Percentiles rank a stretch among this genome's conserved stretches.
Evolutionary conservation across 2,888 invertebrate genomes (phyloP).

Genomic region (Lasius platythorax): DNA sequence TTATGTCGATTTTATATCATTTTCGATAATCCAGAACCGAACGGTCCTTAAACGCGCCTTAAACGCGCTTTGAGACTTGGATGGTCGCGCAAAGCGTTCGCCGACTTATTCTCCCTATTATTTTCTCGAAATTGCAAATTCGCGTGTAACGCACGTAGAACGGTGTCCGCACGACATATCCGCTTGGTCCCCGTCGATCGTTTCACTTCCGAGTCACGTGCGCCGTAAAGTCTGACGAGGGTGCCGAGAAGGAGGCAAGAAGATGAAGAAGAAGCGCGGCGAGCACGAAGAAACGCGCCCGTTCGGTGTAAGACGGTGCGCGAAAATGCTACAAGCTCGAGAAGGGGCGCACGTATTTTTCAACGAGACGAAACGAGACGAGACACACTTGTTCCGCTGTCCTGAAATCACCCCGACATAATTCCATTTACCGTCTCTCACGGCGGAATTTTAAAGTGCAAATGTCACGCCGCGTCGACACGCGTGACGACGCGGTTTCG

Average conservation of each 20-base stretch:
- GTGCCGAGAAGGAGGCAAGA: neutral
- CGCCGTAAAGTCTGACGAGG: slow-evolving; percentile 20
- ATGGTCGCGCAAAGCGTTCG: neutral
- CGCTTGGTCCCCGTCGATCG: neutral
- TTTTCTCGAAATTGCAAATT: slow-evolving; percentile 33
- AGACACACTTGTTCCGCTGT: neutral
- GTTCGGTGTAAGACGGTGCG: neutral
- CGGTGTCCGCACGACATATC: neutral
- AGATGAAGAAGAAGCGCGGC: neutral
- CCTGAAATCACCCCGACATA: neutral
- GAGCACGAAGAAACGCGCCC: neutral
- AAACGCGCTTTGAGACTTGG: neutral
- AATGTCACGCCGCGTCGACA: neutral
- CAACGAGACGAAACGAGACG: neutral
- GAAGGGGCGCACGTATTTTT: neutral
- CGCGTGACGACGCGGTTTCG: neutral
- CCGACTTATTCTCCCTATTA: neutral
- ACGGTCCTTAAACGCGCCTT: neutral
- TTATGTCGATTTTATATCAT: neutral
- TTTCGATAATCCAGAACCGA: neutral
- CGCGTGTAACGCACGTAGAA: slow-evolving; percentile 10
- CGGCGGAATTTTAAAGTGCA: slow-evolving; percentile 25
- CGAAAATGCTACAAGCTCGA: neutral
- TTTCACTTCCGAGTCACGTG: slow-evolving; percentile 32
- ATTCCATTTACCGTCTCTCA: neutral